phyloP scores from a whole-genome alignment of 2,113 vertebrate genomes.

The Cnemophilus loriae region DNA sequence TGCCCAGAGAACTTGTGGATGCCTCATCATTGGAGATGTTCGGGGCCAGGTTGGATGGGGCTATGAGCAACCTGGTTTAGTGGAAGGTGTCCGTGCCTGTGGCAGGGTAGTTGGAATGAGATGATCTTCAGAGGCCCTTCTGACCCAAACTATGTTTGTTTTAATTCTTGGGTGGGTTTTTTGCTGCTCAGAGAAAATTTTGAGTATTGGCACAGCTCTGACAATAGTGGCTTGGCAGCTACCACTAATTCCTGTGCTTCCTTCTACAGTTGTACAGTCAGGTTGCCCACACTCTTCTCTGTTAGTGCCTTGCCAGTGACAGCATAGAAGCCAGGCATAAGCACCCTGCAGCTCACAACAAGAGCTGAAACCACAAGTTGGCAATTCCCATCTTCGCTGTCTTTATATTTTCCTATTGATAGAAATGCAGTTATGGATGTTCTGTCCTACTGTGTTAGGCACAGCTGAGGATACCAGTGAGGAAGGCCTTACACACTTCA shows the following conservation, averaged over 20 bases:
- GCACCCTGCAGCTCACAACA: background rate
- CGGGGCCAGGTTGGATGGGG: background rate
- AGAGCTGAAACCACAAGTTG: background rate
- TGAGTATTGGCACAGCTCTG: background rate
- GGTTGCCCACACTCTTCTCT: background rate
- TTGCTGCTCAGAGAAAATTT: background rate
- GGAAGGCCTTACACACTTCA: background rate
- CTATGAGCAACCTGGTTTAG: background rate
- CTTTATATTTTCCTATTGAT: background rate
- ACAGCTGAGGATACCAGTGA: background rate
- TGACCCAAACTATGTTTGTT: background rate
- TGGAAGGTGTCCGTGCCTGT: background rate
- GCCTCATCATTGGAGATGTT: background rate
- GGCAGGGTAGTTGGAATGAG: background rate
- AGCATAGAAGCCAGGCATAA: background rate
- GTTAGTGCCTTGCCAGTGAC: background rate
- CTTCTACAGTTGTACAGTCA: background rate
- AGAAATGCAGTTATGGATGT: background rate
- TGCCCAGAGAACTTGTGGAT: background rate
- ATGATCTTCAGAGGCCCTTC: background rate
- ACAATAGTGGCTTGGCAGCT: background rate
- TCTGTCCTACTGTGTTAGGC: background rate
- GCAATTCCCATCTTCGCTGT: background rate
- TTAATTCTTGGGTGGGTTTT: background rate
- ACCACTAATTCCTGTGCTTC: background rate